Evolutionary conservation across 2,113 vertebrate species (phyloP).

Genomic region (Ariopsis seemanni): DNA sequence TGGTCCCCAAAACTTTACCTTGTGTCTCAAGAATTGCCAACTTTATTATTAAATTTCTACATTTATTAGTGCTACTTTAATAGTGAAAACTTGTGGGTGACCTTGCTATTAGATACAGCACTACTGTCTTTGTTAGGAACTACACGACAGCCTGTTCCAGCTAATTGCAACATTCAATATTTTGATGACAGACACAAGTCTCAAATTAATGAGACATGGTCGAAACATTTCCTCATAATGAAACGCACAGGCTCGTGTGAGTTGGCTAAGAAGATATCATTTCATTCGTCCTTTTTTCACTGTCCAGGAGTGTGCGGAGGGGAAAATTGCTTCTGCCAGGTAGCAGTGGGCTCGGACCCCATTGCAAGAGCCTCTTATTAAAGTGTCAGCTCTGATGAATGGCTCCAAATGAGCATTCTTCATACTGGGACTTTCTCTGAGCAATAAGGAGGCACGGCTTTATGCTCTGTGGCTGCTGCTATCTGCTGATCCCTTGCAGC

Average conservation of each 20-base stretch:
- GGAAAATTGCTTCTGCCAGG: constrained; percentile 60
- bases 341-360: constrained; percentile 39
- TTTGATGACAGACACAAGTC: constrained; percentile 34
- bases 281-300: constrained; percentile 50
- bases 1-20: too few relatives aligned
- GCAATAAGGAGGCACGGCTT: constrained; percentile 35
- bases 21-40: background rate
- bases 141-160: constrained; percentile 32
- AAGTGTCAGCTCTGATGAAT: constrained; percentile 65
- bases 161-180: constrained; percentile 54
- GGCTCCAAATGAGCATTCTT: constrained; percentile 54
- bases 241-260: constrained; percentile 46
- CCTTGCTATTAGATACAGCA: constrained; percentile 39
- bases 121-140: constrained; percentile 17
- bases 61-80: too few relatives aligned
- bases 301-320: constrained; percentile 50
- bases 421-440: constrained; percentile 34
- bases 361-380: constrained; percentile 57
- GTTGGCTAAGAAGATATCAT: constrained; percentile 46
- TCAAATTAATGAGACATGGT: constrained; percentile 17
- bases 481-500: constrained; percentile 47
- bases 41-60: background rate
- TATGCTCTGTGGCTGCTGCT: constrained; percentile 32
- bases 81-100: constrained; percentile 18
- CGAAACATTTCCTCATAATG: constrained; percentile 43